Percentiles rank a stretch among this genome's conserved stretches.
phyloP scores from a whole-genome alignment of 1,140 invertebrate species.

The Pseudomyrmex gracilis region DNA sequence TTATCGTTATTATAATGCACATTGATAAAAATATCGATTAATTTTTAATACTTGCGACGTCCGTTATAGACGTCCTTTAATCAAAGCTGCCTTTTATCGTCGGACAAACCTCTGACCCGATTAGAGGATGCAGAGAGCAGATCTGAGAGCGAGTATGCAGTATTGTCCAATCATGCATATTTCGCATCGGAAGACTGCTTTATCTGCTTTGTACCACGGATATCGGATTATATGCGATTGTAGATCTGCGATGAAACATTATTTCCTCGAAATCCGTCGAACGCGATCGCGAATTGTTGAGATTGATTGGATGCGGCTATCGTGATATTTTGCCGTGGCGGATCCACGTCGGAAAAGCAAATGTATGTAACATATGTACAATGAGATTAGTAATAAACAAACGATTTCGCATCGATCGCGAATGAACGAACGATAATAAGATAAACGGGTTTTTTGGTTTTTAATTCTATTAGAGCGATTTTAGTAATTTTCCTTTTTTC shows the following conservation, averaged over 20 bases:
- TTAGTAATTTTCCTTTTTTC: constrained; percentile 42
- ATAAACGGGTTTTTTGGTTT: constrained; percentile 50
- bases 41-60: too few relatives aligned
- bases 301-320: background rate
- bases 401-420: constrained; percentile 1
- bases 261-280: constrained; percentile 45
- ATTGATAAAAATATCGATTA: too few relatives aligned
- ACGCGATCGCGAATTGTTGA: background rate
- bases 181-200: constrained; percentile 7
- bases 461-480: constrained; percentile 56
- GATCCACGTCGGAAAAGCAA: constrained; percentile 1
- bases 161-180: constrained; percentile 27
- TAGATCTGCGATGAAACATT: constrained; percentile 32
- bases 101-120: constrained; percentile 3
- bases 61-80: too few relatives aligned
- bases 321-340: background rate
- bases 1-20: too few relatives aligned
- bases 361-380: background rate
- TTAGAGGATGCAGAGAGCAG: constrained; percentile 33
- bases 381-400: constrained; percentile 52
- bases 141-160: too few relatives aligned
- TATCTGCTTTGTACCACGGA: constrained; percentile 37
- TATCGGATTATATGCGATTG: constrained; percentile 44
- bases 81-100: background rate
- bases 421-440: constrained; percentile 1